Percentiles rank a stretch among this genome's conserved stretches.
phyloP scores from a whole-genome alignment of 2,113 vertebrate species.

The Oncorhynchus clarkii region DNA sequence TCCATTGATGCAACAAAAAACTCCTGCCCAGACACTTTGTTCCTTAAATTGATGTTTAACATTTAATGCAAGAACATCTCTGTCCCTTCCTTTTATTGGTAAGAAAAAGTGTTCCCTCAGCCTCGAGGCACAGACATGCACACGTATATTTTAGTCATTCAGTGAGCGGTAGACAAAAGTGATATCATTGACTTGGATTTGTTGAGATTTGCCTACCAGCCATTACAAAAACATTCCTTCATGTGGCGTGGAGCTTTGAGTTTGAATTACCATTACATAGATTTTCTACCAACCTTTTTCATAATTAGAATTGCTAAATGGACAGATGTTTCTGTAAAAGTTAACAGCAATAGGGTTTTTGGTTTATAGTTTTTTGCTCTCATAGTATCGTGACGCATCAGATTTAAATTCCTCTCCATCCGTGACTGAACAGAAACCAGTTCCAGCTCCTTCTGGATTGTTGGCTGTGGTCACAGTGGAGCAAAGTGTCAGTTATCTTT shows the following conservation, averaged over 20 bases:
- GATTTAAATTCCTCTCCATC: not conserved
- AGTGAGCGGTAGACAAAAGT: not conserved
- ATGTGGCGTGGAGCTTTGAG: not conserved
- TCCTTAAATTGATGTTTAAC: slow-evolving; percentile 35
- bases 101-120: not conserved
- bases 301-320: not conserved
- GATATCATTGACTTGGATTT: not conserved
- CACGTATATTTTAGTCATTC: not conserved
- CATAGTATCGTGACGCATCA: not conserved
- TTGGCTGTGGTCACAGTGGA: not conserved
- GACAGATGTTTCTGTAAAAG: not conserved
- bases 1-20: slow-evolving; percentile 11
- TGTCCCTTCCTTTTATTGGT: not conserved
- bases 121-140: not conserved
- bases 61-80: not conserved
- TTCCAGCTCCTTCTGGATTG: not conserved
- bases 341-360: not conserved
- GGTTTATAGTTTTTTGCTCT: not conserved
- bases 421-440: not conserved
- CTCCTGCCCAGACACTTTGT: slow-evolving; percentile 21
- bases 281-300: not conserved
- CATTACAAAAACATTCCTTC: not conserved
- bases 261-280: not conserved
- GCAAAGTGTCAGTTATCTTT: not conserved
- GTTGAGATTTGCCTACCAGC: not conserved